phyloP scores from a whole-genome alignment of 2,888 invertebrate species.

The Tromatobia lineatoria region DNA sequence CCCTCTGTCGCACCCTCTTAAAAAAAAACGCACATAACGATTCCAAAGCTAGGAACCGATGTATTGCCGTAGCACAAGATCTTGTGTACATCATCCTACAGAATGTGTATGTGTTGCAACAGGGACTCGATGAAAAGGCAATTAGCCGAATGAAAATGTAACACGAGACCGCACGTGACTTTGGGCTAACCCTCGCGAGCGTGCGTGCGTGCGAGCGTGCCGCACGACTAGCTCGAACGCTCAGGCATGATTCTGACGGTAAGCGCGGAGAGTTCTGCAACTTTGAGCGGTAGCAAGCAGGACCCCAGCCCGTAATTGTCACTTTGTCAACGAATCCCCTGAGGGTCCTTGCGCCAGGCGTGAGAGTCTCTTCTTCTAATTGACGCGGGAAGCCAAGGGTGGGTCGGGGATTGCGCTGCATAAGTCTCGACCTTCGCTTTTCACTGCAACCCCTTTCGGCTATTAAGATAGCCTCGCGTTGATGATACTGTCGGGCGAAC shows the following conservation, averaged over 20 bases:
- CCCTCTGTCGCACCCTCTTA: conserved; percentile 24
- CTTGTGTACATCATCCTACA: background rate
- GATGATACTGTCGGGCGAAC: no score
- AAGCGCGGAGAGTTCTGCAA: conserved; percentile 23
- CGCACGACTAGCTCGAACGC: conserved; percentile 44
- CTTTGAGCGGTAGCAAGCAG: conserved; percentile 65
- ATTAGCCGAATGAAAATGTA: conserved; percentile 85
- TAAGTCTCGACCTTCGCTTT: conserved; percentile 35
- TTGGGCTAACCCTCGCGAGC: conserved; percentile 70
- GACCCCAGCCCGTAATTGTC: conserved; percentile 81
- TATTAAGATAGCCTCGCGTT: background rate
- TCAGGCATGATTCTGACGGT: conserved; percentile 46
- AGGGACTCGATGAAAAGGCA: conserved; percentile 81
- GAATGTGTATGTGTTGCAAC: conserved; percentile 28
- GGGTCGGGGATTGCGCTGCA: background rate
- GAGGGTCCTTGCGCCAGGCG: conserved; percentile 71
- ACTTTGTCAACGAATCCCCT: conserved; percentile 83
- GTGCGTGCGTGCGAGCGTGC: conserved; percentile 52
- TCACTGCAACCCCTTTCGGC: conserved; percentile 1
- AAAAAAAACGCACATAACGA: conserved; percentile 48
- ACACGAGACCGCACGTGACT: conserved; percentile 85
- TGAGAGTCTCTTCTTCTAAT: conserved; percentile 78
- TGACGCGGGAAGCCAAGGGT: conserved; percentile 72
- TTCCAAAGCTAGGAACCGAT: conserved; percentile 49
- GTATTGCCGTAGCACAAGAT: background rate